Evolutionary conservation across 2,797 vertebrate genomes (phyloP).

Genomic region (Kryptolebias ocellatus): DNA sequence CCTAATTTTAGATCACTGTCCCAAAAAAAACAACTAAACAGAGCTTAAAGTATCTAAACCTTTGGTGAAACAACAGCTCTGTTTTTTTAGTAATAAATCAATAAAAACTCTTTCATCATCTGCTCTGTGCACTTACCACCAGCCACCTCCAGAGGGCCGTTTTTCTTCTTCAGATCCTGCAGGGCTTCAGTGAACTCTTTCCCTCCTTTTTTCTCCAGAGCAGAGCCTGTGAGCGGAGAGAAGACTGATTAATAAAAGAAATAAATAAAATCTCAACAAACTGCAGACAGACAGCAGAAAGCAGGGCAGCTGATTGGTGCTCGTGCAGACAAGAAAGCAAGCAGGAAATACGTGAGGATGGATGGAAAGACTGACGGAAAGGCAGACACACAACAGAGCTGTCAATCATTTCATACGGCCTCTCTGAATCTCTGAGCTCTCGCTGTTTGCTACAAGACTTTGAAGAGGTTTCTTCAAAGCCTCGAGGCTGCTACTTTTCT

Average conservation of each 20-base stretch:
- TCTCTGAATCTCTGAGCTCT: conserved; percentile 37
- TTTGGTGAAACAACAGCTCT: no score
- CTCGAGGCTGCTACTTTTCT: conserved; percentile 19
- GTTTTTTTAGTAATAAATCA: no score
- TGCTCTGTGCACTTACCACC: conserved; percentile 84
- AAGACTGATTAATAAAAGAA: conserved; percentile 11
- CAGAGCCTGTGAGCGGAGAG: conserved; percentile 81
- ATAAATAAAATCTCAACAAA: not conserved
- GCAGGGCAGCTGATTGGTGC: conserved; percentile 14
- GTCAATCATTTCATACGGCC: conserved; percentile 41
- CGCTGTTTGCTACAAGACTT: not conserved
- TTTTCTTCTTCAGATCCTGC: conserved; percentile 93
- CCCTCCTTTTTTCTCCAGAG: conserved; percentile 96
- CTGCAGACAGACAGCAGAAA: conserved; percentile 20
- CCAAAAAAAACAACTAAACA: not conserved
- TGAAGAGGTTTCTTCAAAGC: conserved; percentile 22
- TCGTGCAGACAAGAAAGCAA: conserved; percentile 42
- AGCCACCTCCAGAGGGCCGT: conserved; percentile 93
- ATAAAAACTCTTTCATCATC: not conserved
- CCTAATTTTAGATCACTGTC: conserved; percentile 12
- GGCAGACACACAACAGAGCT: conserved; percentile 35
- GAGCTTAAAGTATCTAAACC: no score
- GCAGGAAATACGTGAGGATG: conserved; percentile 14
- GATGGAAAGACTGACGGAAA: not conserved
- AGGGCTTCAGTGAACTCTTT: conserved; percentile 94